These are phyloP conservation scores for Rhyzopertha dominica DNA, from an alignment of 1,140 invertebrate genomes.

Conservation along the genomic window DNA sequence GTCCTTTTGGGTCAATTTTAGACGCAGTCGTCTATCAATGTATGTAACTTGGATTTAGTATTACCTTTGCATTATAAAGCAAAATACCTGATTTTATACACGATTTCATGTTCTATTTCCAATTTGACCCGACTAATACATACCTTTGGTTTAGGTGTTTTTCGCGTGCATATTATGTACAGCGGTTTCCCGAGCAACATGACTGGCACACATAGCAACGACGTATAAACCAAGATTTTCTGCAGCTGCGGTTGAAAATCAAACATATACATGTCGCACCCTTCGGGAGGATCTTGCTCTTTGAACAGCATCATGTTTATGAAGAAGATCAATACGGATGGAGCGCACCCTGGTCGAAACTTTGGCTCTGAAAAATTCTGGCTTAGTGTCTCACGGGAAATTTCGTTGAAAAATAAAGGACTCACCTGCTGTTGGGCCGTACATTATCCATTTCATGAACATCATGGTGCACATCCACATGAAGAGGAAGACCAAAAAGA, in stretches of 20 bases:
- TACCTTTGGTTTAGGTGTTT: conserved; percentile 12
- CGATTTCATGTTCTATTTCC: too few relatives aligned
- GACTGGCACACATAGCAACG: conserved; percentile 79
- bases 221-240: conserved; percentile 64
- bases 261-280: conserved; percentile 67
- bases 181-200: conserved; percentile 89
- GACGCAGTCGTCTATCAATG: too few relatives aligned
- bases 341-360: conserved; percentile 63
- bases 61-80: background rate
- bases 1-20: too few relatives aligned
- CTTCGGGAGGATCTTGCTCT: conserved; percentile 44
- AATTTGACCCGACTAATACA: too few relatives aligned
- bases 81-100: conserved; percentile 17
- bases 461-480: conserved; percentile 87
- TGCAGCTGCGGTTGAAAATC: conserved; percentile 65
- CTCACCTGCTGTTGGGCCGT: conserved; percentile 45
- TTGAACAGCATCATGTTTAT: conserved; percentile 87
- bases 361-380: too few relatives aligned
- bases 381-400: too few relatives aligned
- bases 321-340: conserved; percentile 79
- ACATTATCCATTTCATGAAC: conserved; percentile 85
- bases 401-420: too few relatives aligned
- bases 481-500: conserved; percentile 86
- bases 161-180: conserved; percentile 50
- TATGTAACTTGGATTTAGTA: background rate